phyloP scores from a whole-genome alignment of 2,797 vertebrate species.

The Mus spretus region DNA sequence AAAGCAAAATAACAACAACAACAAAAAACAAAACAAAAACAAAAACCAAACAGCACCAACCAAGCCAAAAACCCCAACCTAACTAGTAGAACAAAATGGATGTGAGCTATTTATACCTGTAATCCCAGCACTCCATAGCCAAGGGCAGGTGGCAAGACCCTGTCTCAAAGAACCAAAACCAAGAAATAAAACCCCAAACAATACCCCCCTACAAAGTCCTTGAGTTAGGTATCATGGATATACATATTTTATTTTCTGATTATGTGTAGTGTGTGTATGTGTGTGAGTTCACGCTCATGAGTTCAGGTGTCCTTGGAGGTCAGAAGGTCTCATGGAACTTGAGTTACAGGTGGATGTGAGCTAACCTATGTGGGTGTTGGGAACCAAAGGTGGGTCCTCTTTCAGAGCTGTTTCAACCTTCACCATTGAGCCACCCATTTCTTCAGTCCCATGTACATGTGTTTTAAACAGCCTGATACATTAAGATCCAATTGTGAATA shows the following conservation, averaged over 20 bases:
- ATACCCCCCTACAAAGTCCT: neutral
- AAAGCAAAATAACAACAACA: neutral
- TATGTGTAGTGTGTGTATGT: neutral
- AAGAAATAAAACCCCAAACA: neutral
- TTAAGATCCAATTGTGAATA: neutral
- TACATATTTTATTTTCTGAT: neutral
- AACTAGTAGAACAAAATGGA: neutral
- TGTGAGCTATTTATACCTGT: too few relatives aligned
- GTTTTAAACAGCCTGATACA: neutral
- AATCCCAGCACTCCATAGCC: too few relatives aligned
- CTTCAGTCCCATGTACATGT: too few relatives aligned
- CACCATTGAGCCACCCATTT: neutral
- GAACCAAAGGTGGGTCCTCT: neutral
- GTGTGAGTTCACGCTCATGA: neutral
- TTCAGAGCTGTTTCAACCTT: fast-evolving
- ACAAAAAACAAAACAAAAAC: neutral
- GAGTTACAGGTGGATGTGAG: neutral
- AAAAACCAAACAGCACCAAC: too few relatives aligned
- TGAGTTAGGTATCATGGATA: neutral
- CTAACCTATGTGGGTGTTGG: neutral
- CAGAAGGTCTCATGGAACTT: neutral
- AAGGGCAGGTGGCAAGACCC: neutral
- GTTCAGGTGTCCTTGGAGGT: neutral
- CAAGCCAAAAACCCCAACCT: neutral
- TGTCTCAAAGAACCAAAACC: neutral